These are phyloP conservation scores for Tribolium castaneum DNA, from an alignment of 1,140 invertebrate species.

Conservation along the genomic window DNA sequence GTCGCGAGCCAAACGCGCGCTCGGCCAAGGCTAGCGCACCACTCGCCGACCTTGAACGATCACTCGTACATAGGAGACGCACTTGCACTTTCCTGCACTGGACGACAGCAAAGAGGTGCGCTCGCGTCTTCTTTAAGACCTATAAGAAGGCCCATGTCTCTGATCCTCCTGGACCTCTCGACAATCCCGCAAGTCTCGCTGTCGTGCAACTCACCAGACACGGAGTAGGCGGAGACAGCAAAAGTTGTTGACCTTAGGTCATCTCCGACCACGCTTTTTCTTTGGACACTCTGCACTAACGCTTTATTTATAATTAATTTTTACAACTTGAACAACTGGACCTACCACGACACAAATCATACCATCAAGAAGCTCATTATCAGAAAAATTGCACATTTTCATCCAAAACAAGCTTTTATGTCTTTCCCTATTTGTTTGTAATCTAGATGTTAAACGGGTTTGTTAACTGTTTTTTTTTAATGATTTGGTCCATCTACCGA, in stretches of 20 bases:
- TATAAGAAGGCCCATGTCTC: slow-evolving; percentile 35
- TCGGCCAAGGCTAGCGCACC: slow-evolving; percentile 55
- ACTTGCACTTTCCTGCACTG: slow-evolving; percentile 62
- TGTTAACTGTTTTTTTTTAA: too few species aligned
- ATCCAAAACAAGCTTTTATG: not conserved
- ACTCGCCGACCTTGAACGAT: slow-evolving; percentile 62
- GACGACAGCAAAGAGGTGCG: slow-evolving; percentile 38
- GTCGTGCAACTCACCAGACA: slow-evolving; percentile 58
- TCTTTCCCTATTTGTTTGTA: too few species aligned
- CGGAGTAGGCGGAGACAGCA: slow-evolving; percentile 62
- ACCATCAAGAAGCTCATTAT: too few species aligned
- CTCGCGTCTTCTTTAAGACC: slow-evolving; percentile 38
- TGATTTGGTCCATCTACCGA: too few species aligned
- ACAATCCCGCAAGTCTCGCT: slow-evolving; percentile 49
- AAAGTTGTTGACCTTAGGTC: slow-evolving; percentile 64
- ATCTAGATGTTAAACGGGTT: too few species aligned
- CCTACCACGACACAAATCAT: not conserved
- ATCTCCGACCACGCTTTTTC: slow-evolving; percentile 53
- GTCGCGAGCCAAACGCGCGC: slow-evolving; percentile 59
- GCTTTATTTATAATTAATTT: slow-evolving; percentile 52
- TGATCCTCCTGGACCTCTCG: slow-evolving; percentile 43
- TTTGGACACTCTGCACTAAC: slow-evolving; percentile 48
- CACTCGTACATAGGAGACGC: slow-evolving; percentile 56
- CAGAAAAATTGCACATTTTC: not conserved
- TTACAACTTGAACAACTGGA: not conserved